Percentiles rank a stretch among this genome's conserved stretches.
Evolutionary conservation across 2,797 vertebrate genomes (phyloP).

Genomic region (Pitangus sulphuratus): DNA sequence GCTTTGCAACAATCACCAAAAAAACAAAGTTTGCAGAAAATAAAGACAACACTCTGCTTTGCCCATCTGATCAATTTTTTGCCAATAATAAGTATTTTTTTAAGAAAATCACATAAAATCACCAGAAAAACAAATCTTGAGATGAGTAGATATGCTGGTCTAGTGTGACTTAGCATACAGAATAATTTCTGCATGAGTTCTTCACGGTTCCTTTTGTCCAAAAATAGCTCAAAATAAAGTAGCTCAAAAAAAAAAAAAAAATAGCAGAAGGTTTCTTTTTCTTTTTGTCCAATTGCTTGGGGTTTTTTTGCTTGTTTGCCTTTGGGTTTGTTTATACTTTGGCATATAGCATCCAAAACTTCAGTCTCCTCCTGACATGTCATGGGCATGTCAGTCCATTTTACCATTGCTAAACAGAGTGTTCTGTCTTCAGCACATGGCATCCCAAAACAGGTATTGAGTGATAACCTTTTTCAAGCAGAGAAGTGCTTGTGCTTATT

Average conservation of each 20-base stretch:
- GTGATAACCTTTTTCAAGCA: not conserved
- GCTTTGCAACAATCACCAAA: not conserved
- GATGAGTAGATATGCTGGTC: not conserved
- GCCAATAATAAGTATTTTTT: not conserved
- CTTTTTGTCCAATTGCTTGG: rapidly evolving
- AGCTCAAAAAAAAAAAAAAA: not conserved
- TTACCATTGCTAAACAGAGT: not conserved
- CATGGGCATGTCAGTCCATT: not conserved
- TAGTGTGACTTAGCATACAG: not conserved
- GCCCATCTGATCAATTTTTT: not conserved
- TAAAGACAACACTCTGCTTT: not conserved
- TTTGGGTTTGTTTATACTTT: not conserved
- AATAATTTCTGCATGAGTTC: not conserved
- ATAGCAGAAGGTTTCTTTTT: not conserved
- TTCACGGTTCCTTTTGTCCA: not conserved
- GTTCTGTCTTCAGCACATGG: not conserved
- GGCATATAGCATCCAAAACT: not conserved
- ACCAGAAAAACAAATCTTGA: not conserved
- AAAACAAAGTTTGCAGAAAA: not conserved
- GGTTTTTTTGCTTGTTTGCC: rapidly evolving
- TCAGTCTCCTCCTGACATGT: not conserved
- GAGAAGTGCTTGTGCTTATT: not conserved
- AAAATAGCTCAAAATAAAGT: not conserved
- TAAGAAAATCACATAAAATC: not conserved
- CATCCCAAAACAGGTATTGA: not conserved